Base-by-base conservation (phyloP, 2,113 vertebrate genomes). In the Diphyllodes magnificus region DNA sequence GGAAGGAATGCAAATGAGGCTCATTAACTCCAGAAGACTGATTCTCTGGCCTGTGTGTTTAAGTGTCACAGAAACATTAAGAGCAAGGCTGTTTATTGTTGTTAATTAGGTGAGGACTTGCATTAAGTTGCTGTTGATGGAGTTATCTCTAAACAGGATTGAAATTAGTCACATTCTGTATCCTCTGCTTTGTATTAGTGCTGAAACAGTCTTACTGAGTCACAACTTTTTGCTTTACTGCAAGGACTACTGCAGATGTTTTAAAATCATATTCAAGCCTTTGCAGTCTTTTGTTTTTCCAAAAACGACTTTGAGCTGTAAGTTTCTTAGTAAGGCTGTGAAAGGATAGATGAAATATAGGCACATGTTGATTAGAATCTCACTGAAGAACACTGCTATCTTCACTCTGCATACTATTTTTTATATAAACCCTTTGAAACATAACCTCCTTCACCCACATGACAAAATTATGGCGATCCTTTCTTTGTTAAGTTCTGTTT, bases 11-110 rank as follows among this genome's bases (percentile, higher is more conserved):
- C 27, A 94, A 86, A 94, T 78, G 35, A 87, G 23, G 27, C 61
- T 95, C 78, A 94, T 96, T 95, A 96, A 63, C 78, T 89, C 30
- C 73, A 87, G 65, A 40, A 92, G 47, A 60, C 42, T 81, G 79
- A 42, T 91, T 59, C 28, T 81, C 64, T 61, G 56, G 51, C 61
- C 63, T 82, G 65, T 51, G 21, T 94, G 33, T 92, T 91, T 86
- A 73, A 88, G 68, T 66, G 72, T 70, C 80, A 63, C 37, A 50
- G 80, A 77, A 86, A 82, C 64, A 70, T 78, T 92, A 88, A 78
- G 50, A 78, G 8, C 59, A 65, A 57, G 35, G 35, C 40, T 84
- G 78, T 82, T 96, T 89, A 75, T 86, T 94, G 60, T 61, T 81
- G 42, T 68, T 95, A 92, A 95, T 96, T 95, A 84, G 35, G 30